Evolutionary conservation across 2,113 vertebrate genomes (phyloP).

Genomic region (Eretmochelys imbricata): DNA sequence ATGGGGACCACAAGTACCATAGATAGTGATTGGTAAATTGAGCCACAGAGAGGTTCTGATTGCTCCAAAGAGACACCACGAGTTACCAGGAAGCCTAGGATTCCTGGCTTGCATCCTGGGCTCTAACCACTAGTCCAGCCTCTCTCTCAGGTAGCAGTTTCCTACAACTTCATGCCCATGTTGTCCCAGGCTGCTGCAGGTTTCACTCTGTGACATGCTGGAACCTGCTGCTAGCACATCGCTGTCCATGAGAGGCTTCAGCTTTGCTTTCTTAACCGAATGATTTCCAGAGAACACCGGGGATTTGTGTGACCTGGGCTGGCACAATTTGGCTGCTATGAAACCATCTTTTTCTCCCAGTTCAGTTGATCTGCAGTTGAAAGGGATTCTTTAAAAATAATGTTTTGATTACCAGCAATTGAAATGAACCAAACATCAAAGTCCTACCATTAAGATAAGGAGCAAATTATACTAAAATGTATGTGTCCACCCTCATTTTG

Average conservation of each 20-base stretch:
- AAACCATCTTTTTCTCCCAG: not conserved
- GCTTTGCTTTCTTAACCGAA: not conserved
- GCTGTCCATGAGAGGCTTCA: not conserved
- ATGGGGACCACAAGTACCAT: not conserved
- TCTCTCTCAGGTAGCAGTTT: not conserved
- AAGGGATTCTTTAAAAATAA: rapidly evolving
- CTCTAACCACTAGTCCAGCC: rapidly evolving
- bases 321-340: not conserved
- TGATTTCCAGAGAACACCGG: not conserved
- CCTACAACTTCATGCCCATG: not conserved
- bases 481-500: not conserved
- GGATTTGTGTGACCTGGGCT: not conserved
- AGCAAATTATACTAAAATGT: not conserved
- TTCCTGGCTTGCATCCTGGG: rapidly evolving
- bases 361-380: rapidly evolving
- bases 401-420: rapidly evolving
- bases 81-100: not conserved
- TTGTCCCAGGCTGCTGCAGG: not conserved
- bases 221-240: rapidly evolving
- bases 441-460: not conserved
- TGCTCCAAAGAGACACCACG: not conserved
- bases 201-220: rapidly evolving
- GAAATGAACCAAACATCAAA: not conserved
- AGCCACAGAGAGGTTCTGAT: not conserved
- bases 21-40: not conserved